Base-by-base conservation (phyloP, 2,113 vertebrate species). In the Urocynchramus pylzowi region DNA sequence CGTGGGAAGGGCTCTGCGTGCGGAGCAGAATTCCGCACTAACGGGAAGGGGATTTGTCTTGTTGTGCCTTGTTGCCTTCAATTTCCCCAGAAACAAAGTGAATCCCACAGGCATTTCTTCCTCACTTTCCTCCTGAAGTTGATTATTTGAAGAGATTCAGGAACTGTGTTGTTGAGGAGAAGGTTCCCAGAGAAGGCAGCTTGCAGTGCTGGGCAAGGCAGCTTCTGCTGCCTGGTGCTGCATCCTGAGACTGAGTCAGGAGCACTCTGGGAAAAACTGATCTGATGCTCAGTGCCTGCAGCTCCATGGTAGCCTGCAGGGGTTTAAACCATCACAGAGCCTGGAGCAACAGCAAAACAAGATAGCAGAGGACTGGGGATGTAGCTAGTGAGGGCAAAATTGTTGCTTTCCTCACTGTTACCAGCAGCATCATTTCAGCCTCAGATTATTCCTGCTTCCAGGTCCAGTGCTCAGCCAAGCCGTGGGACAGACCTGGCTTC, bases 31-130 rank as follows among this genome's bases (percentile, higher is more conserved):
- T n/a, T 76, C 23, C 2, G 1, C 24, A 42, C 45, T 42, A 21
- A 33, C 5, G 0, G 7, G 57, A 23, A 83, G 33, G 19, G 9
- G 44, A 26, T 78, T 77, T 59, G 41, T 92, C 73, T 84, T 31
- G 11, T 26, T 37, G 35, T 74, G 35, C 42, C 71, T 87, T 2
- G 0, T 67, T 1, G 5, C 67, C 68, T 89, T 89, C 44, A 47
- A 81, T 88, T 93, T 86, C 90, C 63, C 64, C 76, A 30, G 59
- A 47, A 96, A 76, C 18, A 78, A 81, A 84, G 26, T 9, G 14
- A 52, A 49, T 63, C 47, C 74, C 6, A 1, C 26, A 50, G 47
- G 52, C 31, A 5, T 56, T 63, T 67, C 16, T 85, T 82, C 24
- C 59, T 86, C 0, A 0, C 39, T 37, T 81, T 77, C 21, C 47